Evolutionary conservation across 2,888 invertebrate genomes (phyloP), one percentile per base, ranked within the genome.

Genomic region (Thereva nobilitata): DNA sequence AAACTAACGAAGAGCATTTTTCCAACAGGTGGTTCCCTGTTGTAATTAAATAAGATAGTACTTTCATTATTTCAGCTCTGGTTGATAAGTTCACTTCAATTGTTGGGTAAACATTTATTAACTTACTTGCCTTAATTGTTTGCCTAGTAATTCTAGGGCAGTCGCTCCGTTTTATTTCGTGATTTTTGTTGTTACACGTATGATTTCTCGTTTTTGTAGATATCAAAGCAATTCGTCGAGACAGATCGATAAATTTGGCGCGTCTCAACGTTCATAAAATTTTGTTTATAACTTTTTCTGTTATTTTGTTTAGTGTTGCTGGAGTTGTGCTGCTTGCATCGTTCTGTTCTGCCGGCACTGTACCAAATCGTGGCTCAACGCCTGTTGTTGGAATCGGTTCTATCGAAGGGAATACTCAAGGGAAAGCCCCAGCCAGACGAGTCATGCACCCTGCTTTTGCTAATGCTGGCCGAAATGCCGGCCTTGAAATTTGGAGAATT

Each of bases 401-500:
- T 23, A 23, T 23, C 23, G 23, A 23, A 23, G 23, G 23, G 23
- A 23, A 23, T 23, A 23, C 23, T 23, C 23, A 23, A 23, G 23
- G 23, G 23, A 79, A 76, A 55, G 7, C 67, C 35, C 73, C 76
- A 54, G 76, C 73, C 12, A 71, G 76, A 72, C 75, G 77, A 71
- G 69, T 78, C 49, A 82, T 82, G 82, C 85, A 88, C 73, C 82
- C 88, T 68, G 91, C 89, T 4, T 93, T 93, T 77, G 85, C 82
- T 66, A 86, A 86, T 70, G 87, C 90, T 54, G 92, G 92, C 1
- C 82, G 84, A 75, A 80, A 82, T 55, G 84, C 87, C 5, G 92
- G 92, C 0, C 73, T 91, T 0, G 88, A 90, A 79, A 85, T 92
- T 73, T 92, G 92, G 92, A 85, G 92, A 76, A 87, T 93, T 69